Base-by-base conservation (phyloP, 2,113 vertebrate genomes). In the Oncorhynchus gorbuscha region DNA sequence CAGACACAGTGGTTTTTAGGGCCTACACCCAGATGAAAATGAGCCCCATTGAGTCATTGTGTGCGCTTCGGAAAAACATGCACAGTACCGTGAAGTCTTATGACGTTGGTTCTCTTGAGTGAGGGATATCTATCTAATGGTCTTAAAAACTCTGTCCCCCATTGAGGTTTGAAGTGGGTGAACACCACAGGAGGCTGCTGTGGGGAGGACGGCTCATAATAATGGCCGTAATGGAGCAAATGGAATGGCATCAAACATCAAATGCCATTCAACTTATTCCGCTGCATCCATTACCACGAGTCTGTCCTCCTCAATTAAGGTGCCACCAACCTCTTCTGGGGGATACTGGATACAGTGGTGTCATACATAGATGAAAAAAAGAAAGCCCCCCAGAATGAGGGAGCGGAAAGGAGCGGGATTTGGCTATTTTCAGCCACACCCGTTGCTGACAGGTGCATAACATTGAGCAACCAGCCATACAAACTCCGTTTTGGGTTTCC, bases 361-460 rank as follows among this genome's bases (percentile, higher is more conserved):
- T 69, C 67, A 35, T 72, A 26, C 18, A 49, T 65, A 66, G 72
- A 65, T 30, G 13, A 1, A 61, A 62, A 59, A 32, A 72, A 72
- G 3, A 4, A 73, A 30, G 4, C 70, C 22, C 24, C 58, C 16
- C 16, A 64, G 35, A 65, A 66, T 39, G 30, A 11, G 30, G 11
- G 55, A 18, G 7, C 62, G 18, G 70, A 71, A 39, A 62, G 51
- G 66, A 45, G 30, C 8, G 9, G 39, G 39, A 45, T 45, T 45
- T 1, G 9, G 39, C 39, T 45, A 45, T 45, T 45, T 45, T 45
- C 39, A 45, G 39, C 9, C 8, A 45, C 39, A 45, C 39, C 2
- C 39, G 9, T 45, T 45, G 9, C 39, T 11, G 8, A 45, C 39
- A 45, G 2, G 39, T 45, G 39, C 9, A 45, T 45, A 45, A 45